These are phyloP conservation scores for Sinella curviseta DNA, from an alignment of 1,140 invertebrate species.

Conservation along the genomic window DNA sequence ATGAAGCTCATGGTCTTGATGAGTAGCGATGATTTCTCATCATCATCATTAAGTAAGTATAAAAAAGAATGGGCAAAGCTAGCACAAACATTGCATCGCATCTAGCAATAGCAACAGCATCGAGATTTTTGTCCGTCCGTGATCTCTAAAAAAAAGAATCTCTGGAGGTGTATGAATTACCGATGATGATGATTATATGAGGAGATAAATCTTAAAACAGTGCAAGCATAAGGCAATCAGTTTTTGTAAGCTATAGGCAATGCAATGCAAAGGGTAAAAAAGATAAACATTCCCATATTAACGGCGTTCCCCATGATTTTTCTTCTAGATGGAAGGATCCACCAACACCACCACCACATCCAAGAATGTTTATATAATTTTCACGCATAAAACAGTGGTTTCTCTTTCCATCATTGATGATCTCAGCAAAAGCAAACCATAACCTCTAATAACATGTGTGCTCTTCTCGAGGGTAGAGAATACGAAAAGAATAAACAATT, in stretches of 20 bases:
- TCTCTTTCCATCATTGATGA: conserved; percentile 24
- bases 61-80: background rate
- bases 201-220: conserved; percentile 8
- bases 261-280: too few relatives aligned
- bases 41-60: background rate
- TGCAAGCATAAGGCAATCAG: background rate
- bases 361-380: conserved; percentile 27
- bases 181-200: background rate
- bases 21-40: conserved; percentile 1
- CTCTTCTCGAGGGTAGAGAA: conserved; percentile 1
- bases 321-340: too few relatives aligned
- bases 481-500: too few relatives aligned
- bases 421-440: conserved; percentile 11
- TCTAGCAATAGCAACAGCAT: too few relatives aligned
- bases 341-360: background rate
- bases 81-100: background rate
- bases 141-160: background rate
- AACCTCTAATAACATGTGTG: conserved; percentile 20
- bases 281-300: background rate
- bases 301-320: too few relatives aligned
- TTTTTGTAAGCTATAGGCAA: too few relatives aligned
- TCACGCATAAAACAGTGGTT: conserved; percentile 21
- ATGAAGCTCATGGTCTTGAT: conserved; percentile 18
- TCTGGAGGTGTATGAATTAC: conserved; percentile 14
- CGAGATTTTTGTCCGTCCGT: background rate